Conservation (phyloP, 2,113 vertebrate genomes). For the Ochotona princeps region DNA sequence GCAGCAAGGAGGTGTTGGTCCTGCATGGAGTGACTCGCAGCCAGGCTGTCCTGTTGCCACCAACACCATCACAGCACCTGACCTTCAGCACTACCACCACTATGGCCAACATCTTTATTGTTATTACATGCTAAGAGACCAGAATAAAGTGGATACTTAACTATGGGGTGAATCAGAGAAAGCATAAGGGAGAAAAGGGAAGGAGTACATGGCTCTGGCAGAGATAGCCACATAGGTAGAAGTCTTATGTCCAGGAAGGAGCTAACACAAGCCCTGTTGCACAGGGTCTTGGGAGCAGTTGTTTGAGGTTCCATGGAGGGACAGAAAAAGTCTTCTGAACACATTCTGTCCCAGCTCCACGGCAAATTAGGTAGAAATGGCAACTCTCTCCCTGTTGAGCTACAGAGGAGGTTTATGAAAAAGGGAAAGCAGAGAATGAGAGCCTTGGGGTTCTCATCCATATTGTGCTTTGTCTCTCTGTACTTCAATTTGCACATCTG, state of each 20-base stretch:
- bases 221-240: not conserved
- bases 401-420: not conserved
- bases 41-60: not conserved
- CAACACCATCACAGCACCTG: not conserved
- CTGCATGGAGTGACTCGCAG: not conserved
- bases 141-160: not conserved
- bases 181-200: not conserved
- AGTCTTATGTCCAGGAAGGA: not conserved
- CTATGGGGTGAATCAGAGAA: not conserved
- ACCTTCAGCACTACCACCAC: too few species aligned
- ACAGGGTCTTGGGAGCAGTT: rapidly evolving
- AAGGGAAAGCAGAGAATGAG: not conserved
- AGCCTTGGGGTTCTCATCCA: not conserved
- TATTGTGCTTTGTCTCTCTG: not conserved
- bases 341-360: not conserved
- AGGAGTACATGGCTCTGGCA: not conserved
- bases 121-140: not conserved
- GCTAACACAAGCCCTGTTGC: not conserved
- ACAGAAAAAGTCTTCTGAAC: not conserved
- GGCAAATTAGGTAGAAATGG: not conserved
- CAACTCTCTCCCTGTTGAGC: not conserved
- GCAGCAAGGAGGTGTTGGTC: too few species aligned
- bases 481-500: not conserved
- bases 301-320: not conserved
- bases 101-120: not conserved